phyloP scores from a whole-genome alignment of 30 jellyfish, hydroid and myxozoan species.

The Aurelia aurita complex sp. Pacific region DNA sequence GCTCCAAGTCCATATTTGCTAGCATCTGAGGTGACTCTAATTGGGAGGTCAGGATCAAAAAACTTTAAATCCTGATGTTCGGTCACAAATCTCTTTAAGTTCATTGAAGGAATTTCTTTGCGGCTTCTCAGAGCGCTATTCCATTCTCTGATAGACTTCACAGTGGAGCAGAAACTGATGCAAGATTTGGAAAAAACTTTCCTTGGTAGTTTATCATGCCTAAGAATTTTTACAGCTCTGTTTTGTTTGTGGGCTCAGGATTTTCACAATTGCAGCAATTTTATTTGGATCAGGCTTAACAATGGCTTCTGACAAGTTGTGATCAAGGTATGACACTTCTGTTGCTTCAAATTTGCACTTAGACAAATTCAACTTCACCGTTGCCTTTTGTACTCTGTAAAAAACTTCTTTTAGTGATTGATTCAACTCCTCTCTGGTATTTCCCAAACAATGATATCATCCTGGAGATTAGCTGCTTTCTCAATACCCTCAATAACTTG shows the following conservation, averaged over 20 bases:
- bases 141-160: slow-evolving; percentile 1
- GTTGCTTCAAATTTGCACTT: slow-evolving; percentile 43
- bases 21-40: slow-evolving; percentile 42
- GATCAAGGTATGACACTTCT: slow-evolving; percentile 32
- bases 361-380: slow-evolving; percentile 8
- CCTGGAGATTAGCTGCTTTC: no score
- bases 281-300: slow-evolving; percentile 41
- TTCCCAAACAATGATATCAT: no score
- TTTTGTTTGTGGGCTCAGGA: slow-evolving; percentile 29
- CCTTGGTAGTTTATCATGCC: no score
- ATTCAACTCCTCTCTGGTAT: no score
- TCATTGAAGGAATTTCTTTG: slow-evolving; percentile 12
- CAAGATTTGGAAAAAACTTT: no score
- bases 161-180: no score
- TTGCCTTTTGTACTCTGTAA: slow-evolving; percentile 1
- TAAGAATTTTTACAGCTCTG: slow-evolving; percentile 15
- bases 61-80: slow-evolving; percentile 9
- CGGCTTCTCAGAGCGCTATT: slow-evolving; percentile 16
- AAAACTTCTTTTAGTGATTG: not conserved
- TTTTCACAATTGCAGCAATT: slow-evolving; percentile 15
- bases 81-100: slow-evolving; percentile 5
- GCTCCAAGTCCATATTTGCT: slow-evolving; percentile 41
- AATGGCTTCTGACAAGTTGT: slow-evolving; percentile 25
- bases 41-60: slow-evolving; percentile 51
- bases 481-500: no score